These are phyloP conservation scores for Heliconius hortense DNA, from an alignment of 2,888 invertebrate genomes.

Conservation along the genomic window DNA sequence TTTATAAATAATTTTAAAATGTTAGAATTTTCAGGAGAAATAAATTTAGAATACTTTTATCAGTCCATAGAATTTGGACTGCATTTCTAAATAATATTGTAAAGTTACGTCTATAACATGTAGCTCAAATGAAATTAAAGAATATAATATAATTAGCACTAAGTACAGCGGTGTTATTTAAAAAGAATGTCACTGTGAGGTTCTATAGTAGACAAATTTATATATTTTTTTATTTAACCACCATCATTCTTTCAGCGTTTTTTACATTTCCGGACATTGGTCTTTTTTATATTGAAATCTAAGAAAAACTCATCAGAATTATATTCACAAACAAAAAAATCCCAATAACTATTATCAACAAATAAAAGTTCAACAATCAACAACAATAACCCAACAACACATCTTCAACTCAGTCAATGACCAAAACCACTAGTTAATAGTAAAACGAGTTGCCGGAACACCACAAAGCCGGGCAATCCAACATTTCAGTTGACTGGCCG, in stretches of 20 bases:
- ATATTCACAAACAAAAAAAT: neutral
- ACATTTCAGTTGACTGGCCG: slow-evolving; percentile 59
- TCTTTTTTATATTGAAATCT: too few relatives aligned
- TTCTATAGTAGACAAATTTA: neutral
- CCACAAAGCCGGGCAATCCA: slow-evolving; percentile 48
- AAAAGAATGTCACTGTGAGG: neutral
- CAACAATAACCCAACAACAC: neutral
- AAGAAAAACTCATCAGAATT: too few relatives aligned
- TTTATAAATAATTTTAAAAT: too few relatives aligned
- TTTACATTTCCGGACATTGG: too few relatives aligned
- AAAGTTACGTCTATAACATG: neutral
- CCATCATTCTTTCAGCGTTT: too few relatives aligned
- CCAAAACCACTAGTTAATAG: slow-evolving; percentile 19
- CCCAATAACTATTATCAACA: neutral
- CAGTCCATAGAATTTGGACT: too few relatives aligned
- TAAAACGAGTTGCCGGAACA: slow-evolving; percentile 43
- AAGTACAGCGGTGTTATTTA: neutral
- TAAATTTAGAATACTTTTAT: too few relatives aligned
- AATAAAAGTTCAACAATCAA: neutral
- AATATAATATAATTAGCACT: neutral
- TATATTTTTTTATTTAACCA: too few relatives aligned
- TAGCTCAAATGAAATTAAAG: neutral
- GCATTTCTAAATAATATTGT: neutral
- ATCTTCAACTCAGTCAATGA: neutral
- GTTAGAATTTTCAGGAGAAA: too few relatives aligned